Base-by-base conservation (phyloP, 1,140 invertebrate species). In the Chymomyza costata region DNA sequence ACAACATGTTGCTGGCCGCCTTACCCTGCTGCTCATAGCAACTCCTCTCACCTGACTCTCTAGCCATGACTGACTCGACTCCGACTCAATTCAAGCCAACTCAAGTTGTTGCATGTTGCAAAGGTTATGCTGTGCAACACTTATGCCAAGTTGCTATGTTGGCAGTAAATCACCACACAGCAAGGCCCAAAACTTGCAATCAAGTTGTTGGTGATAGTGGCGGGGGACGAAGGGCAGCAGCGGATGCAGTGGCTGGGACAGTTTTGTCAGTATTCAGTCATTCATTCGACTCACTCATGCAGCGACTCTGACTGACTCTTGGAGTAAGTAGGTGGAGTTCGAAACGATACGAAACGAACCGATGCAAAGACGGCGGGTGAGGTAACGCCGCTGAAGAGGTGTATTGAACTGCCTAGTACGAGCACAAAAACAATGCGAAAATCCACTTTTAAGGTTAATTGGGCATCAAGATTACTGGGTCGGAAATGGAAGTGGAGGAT, bases 401-500 rank as follows among this genome's bases (percentile, higher is more conserved):
- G 37, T 49, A 51, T 30, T 61, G 54, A 70, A 68, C 38, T 38
- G 35, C 35, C 21, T 25, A 25, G 34, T 35, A 21, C 68, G 66
- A 49, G 34, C 41, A 21, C 68, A 70, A 49, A 71, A 66, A 78
- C 62, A 78, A 76, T 76, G 65, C 66, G 66, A 78, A 82, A 82
- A 82, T 80, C 65, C 65, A 82, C 82, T 82, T 84, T 82, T 84
- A 84, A 84, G 82, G 82, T 84, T 84, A 84, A 84, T 84, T 84
- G 82, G 82, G 82, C 78, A 84, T 84, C 82, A 84, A 84, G 82
- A 84, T 84, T 84, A 84, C 68, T 84, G 67, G 82, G 82, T 84
- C 82, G 82, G 82, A 84, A 84, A 84, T 84, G 71, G 65, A 70
- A 76, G 71, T 59, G 55, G 54, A 71, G 66, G 71, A 60, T 74